Percentiles rank a stretch among this genome's conserved stretches.
Conservation (phyloP, 2,888 invertebrate species). For the Oligia strigilis region DNA sequence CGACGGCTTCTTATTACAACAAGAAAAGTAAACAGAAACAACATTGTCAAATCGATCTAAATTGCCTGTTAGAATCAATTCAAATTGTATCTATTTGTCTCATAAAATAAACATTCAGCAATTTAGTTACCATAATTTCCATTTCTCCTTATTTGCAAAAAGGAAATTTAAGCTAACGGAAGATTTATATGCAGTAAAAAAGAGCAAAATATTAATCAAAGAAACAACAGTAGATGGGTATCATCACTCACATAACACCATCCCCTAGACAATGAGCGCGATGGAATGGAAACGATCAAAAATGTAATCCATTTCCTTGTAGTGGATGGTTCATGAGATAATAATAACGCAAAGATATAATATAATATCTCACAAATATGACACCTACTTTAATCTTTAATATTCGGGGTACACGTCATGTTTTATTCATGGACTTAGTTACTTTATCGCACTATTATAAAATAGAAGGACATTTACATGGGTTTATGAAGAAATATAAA, state of each 20-base stretch:
- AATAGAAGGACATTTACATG: conserved; percentile 35
- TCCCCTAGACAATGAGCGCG: conserved; percentile 79
- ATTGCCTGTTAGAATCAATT: background rate
- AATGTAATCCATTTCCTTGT: conserved; percentile 84
- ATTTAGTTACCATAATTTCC: conserved; percentile 7
- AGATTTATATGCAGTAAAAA: conserved; percentile 46
- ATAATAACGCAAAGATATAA: conserved; percentile 69
- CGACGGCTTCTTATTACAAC: background rate
- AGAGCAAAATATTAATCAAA: conserved; percentile 72
- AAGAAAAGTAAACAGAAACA: background rate
- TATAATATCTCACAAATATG: conserved; percentile 65
- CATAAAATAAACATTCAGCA: conserved; percentile 8
- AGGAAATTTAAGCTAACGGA: conserved; percentile 25
- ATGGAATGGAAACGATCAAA: conserved; percentile 85
- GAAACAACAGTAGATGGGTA: conserved; percentile 72
- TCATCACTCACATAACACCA: conserved; percentile 80
- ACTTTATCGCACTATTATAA: conserved; percentile 50
- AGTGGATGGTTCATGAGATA: conserved; percentile 74
- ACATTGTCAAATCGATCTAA: background rate
- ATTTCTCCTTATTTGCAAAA: conserved; percentile 25
- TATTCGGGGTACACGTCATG: conserved; percentile 43
- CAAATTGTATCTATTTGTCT: background rate
- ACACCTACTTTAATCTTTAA: conserved; percentile 53
- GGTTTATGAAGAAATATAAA: conserved; percentile 48
- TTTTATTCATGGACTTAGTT: conserved; percentile 57